These are phyloP conservation scores for Potorous gilbertii DNA, from an alignment of 2,797 vertebrate genomes.

Conservation along the genomic window DNA sequence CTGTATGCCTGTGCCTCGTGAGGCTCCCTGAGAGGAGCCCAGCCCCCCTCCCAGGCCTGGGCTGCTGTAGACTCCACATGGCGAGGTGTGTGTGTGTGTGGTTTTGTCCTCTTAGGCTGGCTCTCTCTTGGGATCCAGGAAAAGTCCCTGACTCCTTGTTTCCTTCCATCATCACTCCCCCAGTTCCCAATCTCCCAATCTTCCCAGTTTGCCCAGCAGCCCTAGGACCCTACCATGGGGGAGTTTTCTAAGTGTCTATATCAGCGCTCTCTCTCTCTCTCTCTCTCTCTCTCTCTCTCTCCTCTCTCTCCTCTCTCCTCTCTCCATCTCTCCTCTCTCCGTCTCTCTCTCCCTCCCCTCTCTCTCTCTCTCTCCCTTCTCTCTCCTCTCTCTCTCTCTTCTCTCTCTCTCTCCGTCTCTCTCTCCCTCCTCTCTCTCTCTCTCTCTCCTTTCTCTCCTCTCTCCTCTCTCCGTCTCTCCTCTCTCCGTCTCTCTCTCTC, in stretches of 20 bases:
- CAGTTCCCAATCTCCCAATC: neutral
- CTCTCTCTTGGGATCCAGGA: neutral
- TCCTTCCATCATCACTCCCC: neutral
- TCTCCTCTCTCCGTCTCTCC: neutral
- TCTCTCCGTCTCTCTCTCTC: too few species aligned
- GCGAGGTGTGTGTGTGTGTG: neutral
- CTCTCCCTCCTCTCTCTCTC: too few species aligned
- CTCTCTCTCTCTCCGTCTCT: too few species aligned
- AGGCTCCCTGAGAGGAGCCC: neutral
- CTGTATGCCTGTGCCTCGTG: neutral
- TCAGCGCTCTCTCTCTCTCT: neutral
- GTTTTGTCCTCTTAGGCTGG: neutral
- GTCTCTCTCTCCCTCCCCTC: neutral
- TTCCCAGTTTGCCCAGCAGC: neutral
- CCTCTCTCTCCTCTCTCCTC: too few species aligned
- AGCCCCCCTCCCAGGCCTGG: neutral
- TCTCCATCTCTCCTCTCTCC: too few species aligned
- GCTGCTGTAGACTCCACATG: neutral
- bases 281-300: too few species aligned
- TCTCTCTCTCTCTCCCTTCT: conserved; percentile 53
- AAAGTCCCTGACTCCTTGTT: neutral
- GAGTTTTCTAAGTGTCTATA: neutral
- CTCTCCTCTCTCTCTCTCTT: neutral
- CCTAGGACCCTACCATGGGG: neutral
- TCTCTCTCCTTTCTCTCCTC: neutral